Evolutionary conservation across 2,113 vertebrate genomes (phyloP).

Genomic region (Rhynchomys soricoides): DNA sequence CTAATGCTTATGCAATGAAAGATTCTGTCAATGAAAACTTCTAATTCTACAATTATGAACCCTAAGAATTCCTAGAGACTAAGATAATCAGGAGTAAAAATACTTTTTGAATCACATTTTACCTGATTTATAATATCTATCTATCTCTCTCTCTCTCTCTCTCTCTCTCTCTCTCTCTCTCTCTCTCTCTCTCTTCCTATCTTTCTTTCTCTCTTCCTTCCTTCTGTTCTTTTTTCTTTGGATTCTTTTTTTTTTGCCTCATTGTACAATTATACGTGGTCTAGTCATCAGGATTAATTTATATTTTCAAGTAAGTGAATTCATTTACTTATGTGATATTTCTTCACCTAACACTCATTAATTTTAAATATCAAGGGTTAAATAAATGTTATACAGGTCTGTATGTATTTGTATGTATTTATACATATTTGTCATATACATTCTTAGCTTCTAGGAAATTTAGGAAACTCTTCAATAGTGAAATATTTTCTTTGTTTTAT

Average conservation of each 20-base stretch:
- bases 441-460: constrained; percentile 6
- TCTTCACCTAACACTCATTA: not conserved
- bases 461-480: not conserved
- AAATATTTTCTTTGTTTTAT: constrained; percentile 71
- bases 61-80: not conserved
- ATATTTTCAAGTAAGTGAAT: constrained; percentile 39
- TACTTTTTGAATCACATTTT: not conserved
- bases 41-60: not conserved
- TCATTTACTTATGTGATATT: not conserved
- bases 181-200: not conserved
- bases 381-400: not conserved
- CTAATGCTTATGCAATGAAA: not conserved
- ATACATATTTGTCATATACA: not conserved
- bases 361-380: constrained; percentile 15
- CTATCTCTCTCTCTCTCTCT: not conserved
- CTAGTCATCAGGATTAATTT: constrained; percentile 35
- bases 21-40: not conserved
- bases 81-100: not conserved
- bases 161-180: not conserved
- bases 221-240: not conserved
- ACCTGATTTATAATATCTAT: not conserved
- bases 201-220: not conserved
- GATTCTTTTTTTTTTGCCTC: not conserved
- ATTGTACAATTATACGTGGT: not conserved
- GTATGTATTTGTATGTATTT: not conserved